Base-by-base conservation (phyloP, 1,140 invertebrate species). In the Periplaneta americana region DNA sequence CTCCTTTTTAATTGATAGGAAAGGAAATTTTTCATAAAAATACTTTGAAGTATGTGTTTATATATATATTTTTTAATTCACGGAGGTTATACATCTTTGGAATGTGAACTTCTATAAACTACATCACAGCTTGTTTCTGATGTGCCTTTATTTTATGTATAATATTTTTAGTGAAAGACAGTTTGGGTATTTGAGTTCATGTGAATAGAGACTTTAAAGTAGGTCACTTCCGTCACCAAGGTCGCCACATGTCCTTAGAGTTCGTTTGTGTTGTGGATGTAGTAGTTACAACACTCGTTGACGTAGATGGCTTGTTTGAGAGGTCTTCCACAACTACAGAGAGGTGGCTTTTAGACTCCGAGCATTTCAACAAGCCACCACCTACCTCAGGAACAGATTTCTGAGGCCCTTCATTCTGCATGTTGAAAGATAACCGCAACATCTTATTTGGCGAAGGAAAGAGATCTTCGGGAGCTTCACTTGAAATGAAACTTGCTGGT, bases 181-280 rank as follows among this genome's bases (percentile, higher is more conserved):
- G 22, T 1, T 5, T 34, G 32, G 75, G 75, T 75, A 8, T 66
- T n/a, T 22, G 48, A 66, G 28, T 66, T 66, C 22, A 6, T 3
- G 10, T 2, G 28, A 2, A n/a, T n/a, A 57, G 48, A 18, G 22
- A 9, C 48, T 66, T 5, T 28, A 48, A 75, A 34, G 6, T 32
- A 1, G 33, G 8, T 75, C 74, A 34, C 31, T 22, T 75, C 6
- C 75, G 31, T 80, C 75, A 82, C 82, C 82, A 82, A 17, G 82
- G 82, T 28, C 82, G 80, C 82, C 82, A 82, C 82, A 82, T 82
- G 48, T 82, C 82, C 28, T 74, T 82, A 36, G 36, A 80, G 5
- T 22, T 34, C 13, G 34, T 17, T 75, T 80, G 66, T 1, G 57
- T 28, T 28, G 35, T 17, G 18, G 77, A 74, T 35, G 32, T 66